Evolutionary conservation across 2,888 invertebrate genomes (phyloP).

Genomic region (Xestia rhomboidea): DNA sequence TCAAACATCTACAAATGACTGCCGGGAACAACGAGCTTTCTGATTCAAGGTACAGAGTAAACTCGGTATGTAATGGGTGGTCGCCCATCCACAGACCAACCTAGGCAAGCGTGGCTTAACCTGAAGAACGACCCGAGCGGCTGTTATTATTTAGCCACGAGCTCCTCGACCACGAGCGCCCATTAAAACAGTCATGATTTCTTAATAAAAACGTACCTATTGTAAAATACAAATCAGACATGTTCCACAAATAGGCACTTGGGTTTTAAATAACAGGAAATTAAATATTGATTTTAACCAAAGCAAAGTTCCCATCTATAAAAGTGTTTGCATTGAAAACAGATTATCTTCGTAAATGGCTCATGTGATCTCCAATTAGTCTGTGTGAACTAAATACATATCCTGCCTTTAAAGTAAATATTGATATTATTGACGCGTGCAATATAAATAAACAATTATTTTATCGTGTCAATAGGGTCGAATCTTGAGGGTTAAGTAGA

Average conservation of each 20-base stretch:
- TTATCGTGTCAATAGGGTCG: background rate
- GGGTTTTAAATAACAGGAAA: background rate
- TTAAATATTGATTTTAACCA: constrained; percentile 31
- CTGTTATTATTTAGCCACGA: too few relatives aligned
- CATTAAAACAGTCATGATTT: background rate
- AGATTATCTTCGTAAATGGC: constrained; percentile 27
- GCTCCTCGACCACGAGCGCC: too few relatives aligned
- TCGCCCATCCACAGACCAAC: too few relatives aligned
- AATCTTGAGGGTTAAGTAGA: constrained; percentile 22
- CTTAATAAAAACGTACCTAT: background rate
- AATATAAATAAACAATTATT: constrained; percentile 33
- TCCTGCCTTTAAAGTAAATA: constrained; percentile 31
- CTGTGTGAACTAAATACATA: constrained; percentile 31
- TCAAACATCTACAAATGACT: too few relatives aligned
- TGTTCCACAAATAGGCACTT: background rate
- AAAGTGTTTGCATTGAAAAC: constrained; percentile 37
- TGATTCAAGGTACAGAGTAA: too few relatives aligned
- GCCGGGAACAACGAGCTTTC: too few relatives aligned
- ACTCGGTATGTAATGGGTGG: too few relatives aligned
- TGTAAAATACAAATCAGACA: background rate
- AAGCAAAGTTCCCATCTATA: constrained; percentile 6
- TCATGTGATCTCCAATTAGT: constrained; percentile 26
- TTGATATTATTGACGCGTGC: constrained; percentile 42
- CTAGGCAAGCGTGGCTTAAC: too few relatives aligned
- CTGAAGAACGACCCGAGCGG: too few relatives aligned